Percentiles rank a stretch among this genome's conserved stretches.
These are phyloP conservation scores for Drosophila arawakana DNA, from an alignment of 1,140 invertebrate species.

Conservation along the genomic window DNA sequence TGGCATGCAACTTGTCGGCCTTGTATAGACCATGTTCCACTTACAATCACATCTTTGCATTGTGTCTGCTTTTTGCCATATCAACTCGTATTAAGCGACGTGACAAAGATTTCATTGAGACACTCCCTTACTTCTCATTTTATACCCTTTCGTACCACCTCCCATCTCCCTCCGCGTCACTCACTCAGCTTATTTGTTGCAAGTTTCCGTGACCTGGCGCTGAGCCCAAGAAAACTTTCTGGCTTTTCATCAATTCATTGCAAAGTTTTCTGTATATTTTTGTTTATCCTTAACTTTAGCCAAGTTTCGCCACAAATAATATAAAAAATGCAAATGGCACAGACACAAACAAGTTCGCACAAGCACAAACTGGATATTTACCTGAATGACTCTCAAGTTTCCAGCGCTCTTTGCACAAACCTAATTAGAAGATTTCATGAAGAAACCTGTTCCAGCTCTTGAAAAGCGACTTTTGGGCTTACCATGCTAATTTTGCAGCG, in stretches of 20 bases:
- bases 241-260: constrained; percentile 38
- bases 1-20: constrained; percentile 12
- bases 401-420: constrained; percentile 11
- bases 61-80: constrained; percentile 6
- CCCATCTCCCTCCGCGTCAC: not conserved
- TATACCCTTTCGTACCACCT: not conserved
- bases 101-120: constrained; percentile 47
- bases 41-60: constrained; percentile 14
- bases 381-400: not conserved
- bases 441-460: not conserved
- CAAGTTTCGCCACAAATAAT: constrained; percentile 11
- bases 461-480: not conserved
- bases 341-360: constrained; percentile 1
- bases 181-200: constrained; percentile 1
- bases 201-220: constrained; percentile 39
- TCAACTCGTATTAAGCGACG: constrained; percentile 8
- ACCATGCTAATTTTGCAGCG: not conserved
- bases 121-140: not conserved
- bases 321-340: constrained; percentile 5
- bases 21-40: constrained; percentile 4
- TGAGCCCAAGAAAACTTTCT: constrained; percentile 43
- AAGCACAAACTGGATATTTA: constrained; percentile 2
- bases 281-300: constrained; percentile 40
- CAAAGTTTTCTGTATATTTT: constrained; percentile 31
- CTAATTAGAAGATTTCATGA: constrained; percentile 28